Conservation (phyloP, 2,113 vertebrate genomes). For the Heptranchias perlo region DNA sequence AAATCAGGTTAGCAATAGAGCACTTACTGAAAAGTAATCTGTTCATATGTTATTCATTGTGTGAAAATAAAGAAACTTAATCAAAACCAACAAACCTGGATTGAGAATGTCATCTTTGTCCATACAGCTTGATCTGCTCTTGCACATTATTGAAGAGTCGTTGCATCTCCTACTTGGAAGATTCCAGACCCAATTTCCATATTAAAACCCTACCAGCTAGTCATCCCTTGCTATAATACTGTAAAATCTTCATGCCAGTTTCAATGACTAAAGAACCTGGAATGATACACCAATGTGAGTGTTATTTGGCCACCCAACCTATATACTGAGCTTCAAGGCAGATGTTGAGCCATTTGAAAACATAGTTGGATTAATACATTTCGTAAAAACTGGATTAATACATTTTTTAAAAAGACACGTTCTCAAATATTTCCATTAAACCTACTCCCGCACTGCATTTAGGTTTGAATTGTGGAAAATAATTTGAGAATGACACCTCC, state of each 20-base stretch:
- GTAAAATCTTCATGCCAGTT: not conserved
- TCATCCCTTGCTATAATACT: not conserved
- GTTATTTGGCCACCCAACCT: not conserved
- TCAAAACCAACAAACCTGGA: constrained; percentile 52
- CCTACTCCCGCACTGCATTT: not conserved
- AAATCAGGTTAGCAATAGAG: constrained; percentile 95
- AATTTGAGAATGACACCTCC: not conserved
- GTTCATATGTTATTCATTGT: constrained; percentile 99
- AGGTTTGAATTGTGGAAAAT: not conserved
- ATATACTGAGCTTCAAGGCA: not conserved
- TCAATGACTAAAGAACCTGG: not conserved
- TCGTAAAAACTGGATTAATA: not conserved
- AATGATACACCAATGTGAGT: not conserved
- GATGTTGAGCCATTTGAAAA: not conserved
- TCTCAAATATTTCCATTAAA: not conserved
- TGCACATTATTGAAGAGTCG: not conserved
- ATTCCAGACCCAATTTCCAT: not conserved
- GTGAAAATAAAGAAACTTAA: constrained; percentile 94
- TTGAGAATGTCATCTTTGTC: constrained; percentile 26
- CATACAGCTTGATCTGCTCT: not conserved
- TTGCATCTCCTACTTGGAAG: not conserved
- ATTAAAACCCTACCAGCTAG: not conserved
- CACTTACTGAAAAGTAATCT: constrained; percentile 79
- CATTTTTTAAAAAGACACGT: not conserved
- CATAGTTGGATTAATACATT: not conserved